Conservation (phyloP, 2,113 vertebrate species). For the Equus przewalskii region DNA sequence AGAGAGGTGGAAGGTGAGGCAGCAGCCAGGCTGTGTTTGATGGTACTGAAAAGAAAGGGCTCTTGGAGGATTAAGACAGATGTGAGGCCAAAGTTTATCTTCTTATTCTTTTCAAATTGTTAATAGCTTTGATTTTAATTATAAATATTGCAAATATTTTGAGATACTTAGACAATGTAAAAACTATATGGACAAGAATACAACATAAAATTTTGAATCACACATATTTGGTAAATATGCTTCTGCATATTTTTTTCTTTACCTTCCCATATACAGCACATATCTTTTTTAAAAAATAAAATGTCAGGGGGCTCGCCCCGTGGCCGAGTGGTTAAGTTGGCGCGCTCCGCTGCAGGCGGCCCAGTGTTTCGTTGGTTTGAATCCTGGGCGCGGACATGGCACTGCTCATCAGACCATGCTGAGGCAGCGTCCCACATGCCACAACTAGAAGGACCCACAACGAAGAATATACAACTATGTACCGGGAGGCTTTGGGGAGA, state of each 20-base stretch:
- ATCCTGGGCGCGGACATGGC: no score
- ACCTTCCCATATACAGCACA: neutral
- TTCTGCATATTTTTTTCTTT: neutral
- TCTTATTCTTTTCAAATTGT: neutral
- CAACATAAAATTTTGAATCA: neutral
- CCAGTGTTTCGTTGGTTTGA: no score
- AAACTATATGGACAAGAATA: neutral
- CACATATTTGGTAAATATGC: neutral
- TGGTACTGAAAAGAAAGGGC: neutral
- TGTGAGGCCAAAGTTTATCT: neutral
- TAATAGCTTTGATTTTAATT: neutral
- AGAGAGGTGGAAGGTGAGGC: neutral
- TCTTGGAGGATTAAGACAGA: neutral
- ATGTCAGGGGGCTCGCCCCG: neutral
- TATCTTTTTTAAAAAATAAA: neutral
- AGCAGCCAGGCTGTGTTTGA: neutral
- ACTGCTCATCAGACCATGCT: no score
- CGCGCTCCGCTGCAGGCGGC: no score
- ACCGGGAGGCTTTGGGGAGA: no score
- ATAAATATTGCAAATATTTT: neutral
- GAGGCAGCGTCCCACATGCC: no score
- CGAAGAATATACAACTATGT: no score
- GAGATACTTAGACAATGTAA: neutral
- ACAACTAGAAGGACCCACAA: no score
- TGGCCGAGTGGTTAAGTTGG: no score